Evolutionary conservation across 2,113 vertebrate species (phyloP), one percentile per base, ranked within the genome.

Genomic region (Dipodomys spectabilis): DNA sequence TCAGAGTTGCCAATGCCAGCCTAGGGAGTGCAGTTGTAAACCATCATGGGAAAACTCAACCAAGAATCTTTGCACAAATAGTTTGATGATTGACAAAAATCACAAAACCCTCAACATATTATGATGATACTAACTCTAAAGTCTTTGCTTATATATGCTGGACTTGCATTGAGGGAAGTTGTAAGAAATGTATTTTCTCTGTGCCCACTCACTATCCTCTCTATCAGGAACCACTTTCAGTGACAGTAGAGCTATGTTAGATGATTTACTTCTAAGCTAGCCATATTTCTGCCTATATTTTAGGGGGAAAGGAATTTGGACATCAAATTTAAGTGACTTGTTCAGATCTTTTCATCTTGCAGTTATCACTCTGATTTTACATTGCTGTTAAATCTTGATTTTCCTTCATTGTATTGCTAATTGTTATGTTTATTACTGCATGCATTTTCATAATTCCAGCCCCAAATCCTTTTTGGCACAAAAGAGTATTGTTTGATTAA

Each of bases 301-400:
- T 68, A 57, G 44, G 6, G 15, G 27, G 45, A n/a, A 91, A 90
- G 81, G 27, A 79, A 86, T 35, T 22, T 91, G 45, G 44, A 65
- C 13, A 82, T 91, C 49, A 85, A 53, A 71, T 79, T 87, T 81
- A 88, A 92, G 84, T 74, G 28, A 92, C 57, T 83, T 79, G 28
- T 81, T 28, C 15, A 71, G 53, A 0, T 69, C 68, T 90, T 90
- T 67, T 82, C 20, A 86, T 84, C 25, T 79, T 94, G 25, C 73
- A 12, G 6, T 75, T 79, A 44, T 79, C 30, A 82, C 18, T 7
- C 13, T 39, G 18, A 35, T 20, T 92, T 79, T 39, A 45, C 64
- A 45, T 82, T 85, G 64, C 7, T 64, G 9, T 78, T 78, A 85
- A 65, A 62, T 79, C 7, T 79, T 77, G n/a, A 82, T 30, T 75